phyloP scores from a whole-genome alignment of 2,888 invertebrate genomes.

The Drosophila borborema region DNA sequence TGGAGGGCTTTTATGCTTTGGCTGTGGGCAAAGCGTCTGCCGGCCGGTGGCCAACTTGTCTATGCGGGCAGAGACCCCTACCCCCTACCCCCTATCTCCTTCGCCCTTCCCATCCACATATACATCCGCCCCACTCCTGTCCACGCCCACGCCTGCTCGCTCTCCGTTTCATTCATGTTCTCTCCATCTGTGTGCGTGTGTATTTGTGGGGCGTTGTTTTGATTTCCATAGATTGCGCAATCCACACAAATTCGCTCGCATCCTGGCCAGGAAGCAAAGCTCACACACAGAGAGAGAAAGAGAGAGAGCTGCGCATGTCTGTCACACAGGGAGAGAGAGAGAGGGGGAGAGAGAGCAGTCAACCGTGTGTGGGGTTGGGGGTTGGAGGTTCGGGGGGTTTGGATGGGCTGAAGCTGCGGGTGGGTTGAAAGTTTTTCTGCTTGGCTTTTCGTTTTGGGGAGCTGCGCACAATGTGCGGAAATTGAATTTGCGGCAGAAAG shows the following conservation, averaged over 20 bases:
- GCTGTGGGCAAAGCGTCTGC: slow-evolving; percentile 24
- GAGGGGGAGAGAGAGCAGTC: slow-evolving; percentile 1
- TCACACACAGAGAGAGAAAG: slow-evolving; percentile 4
- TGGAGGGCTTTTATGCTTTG: not conserved
- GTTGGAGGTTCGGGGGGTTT: not conserved
- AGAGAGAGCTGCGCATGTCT: not conserved
- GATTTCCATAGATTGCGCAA: slow-evolving; percentile 79
- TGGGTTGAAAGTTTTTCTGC: slow-evolving; percentile 9
- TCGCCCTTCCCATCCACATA: not conserved
- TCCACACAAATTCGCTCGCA: slow-evolving; percentile 50
- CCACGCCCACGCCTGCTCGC: not conserved
- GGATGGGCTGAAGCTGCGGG: slow-evolving; percentile 12
- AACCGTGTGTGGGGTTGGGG: slow-evolving; percentile 2
- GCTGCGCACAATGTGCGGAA: slow-evolving; percentile 80
- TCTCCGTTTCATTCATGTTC: slow-evolving; percentile 33
- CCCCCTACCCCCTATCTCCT: not conserved
- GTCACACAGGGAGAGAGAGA: slow-evolving; percentile 2
- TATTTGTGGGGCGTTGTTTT: slow-evolving; percentile 79
- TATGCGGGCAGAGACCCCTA: slow-evolving; percentile 22
- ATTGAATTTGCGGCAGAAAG: slow-evolving; percentile 76
- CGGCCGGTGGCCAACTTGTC: slow-evolving; percentile 74
- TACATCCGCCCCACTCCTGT: not conserved
- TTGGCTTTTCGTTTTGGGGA: slow-evolving; percentile 42
- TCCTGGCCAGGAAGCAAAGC: slow-evolving; percentile 49
- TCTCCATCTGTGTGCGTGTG: slow-evolving; percentile 29